phyloP scores from a whole-genome alignment of 2,797 vertebrate species.

The Heliangelus exortis region DNA sequence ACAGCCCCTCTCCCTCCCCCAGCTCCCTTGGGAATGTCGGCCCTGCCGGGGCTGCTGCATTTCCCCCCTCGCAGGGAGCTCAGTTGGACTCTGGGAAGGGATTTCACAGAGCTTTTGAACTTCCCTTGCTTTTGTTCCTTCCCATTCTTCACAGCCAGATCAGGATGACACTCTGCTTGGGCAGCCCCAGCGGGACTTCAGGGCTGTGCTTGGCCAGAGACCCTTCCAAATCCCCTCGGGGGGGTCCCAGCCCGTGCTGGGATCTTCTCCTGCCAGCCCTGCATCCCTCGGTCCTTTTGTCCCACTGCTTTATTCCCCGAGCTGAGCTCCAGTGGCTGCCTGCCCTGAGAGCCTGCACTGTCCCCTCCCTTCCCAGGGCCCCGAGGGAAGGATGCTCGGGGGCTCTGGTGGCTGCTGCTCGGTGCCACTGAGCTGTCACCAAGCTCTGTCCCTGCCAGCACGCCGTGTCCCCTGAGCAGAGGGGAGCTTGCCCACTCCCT shows the following conservation, averaged over 20 bases:
- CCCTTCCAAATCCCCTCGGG: neutral
- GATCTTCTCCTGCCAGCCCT: neutral
- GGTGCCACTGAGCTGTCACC: neutral
- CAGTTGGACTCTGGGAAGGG: neutral
- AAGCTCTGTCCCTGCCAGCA: neutral
- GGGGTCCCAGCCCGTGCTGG: accelerated
- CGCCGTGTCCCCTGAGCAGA: accelerated
- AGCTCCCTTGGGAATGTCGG: accelerated
- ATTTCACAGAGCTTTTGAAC: neutral
- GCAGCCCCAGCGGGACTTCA: accelerated
- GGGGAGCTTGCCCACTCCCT: neutral
- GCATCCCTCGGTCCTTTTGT: neutral
- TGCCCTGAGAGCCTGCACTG: neutral
- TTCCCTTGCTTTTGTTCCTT: neutral
- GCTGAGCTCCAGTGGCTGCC: neutral
- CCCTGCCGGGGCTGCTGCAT: accelerated
- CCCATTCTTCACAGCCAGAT: neutral
- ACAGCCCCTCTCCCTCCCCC: neutral
- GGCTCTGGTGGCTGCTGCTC: neutral
- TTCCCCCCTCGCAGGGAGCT: neutral
- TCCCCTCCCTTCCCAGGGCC: neutral
- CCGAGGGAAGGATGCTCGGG: neutral
- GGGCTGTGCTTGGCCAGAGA: neutral
- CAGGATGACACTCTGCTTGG: neutral
- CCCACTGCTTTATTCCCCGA: neutral